These are phyloP conservation scores for Ormia ochracea DNA, from an alignment of 2,888 invertebrate genomes.

Conservation along the genomic window DNA sequence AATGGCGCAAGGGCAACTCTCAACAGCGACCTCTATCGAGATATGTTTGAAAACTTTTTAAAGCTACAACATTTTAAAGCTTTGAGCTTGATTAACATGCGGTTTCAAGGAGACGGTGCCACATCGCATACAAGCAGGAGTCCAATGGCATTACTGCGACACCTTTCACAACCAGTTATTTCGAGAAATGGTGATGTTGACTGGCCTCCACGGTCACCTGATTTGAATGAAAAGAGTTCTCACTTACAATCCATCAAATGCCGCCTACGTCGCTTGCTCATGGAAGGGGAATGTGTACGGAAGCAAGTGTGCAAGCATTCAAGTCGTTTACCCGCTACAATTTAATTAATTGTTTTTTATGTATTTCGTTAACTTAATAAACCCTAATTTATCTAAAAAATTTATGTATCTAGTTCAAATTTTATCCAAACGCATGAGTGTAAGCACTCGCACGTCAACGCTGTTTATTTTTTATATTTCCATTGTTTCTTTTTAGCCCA, in stretches of 20 bases:
- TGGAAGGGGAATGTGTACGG: not conserved
- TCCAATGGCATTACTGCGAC: too few relatives aligned
- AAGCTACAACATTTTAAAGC: too few relatives aligned
- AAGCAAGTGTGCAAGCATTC: too few relatives aligned
- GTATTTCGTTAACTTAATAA: slow-evolving; percentile 11
- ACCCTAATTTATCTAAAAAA: slow-evolving; percentile 23
- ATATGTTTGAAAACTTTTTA: too few relatives aligned
- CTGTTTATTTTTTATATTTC: not conserved
- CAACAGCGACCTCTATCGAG: too few relatives aligned
- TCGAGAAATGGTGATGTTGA: too few relatives aligned
- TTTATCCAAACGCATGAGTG: slow-evolving; percentile 37
- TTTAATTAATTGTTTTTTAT: slow-evolving; percentile 8
- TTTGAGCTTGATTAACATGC: too few relatives aligned
- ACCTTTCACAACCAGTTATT: too few relatives aligned
- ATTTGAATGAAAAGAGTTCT: not conserved
- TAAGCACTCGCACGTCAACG: not conserved
- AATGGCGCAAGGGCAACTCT: too few relatives aligned
- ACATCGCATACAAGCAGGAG: too few relatives aligned
- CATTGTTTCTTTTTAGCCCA: slow-evolving; percentile 36
- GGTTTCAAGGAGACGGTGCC: too few relatives aligned
- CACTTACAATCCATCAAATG: not conserved
- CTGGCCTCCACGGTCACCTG: too few relatives aligned
- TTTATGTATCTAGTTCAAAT: slow-evolving; percentile 54
- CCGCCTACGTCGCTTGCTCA: not conserved
- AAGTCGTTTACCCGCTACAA: not conserved